Evolutionary conservation across 1,140 invertebrate genomes (phyloP).

Genomic region (Hetaerina americana): DNA sequence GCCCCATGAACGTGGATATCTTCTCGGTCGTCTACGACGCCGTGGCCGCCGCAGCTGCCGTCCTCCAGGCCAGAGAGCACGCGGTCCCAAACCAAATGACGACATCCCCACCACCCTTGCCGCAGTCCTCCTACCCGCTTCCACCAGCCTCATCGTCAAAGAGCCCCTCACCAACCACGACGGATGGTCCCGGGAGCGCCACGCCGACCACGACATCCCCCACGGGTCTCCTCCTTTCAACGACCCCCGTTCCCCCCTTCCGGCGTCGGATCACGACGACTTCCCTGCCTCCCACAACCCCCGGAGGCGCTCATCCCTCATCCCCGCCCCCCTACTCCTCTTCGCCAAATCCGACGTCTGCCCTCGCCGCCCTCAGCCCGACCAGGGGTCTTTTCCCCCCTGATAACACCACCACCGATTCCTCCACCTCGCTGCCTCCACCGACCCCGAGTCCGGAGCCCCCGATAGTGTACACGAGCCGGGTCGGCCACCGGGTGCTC

Average conservation of each 20-base stretch:
- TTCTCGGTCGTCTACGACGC: neutral
- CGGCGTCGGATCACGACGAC: neutral
- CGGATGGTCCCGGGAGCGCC: no score
- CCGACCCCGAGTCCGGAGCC: no score
- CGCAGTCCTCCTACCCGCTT: neutral
- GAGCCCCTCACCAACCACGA: neutral
- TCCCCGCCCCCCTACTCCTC: neutral
- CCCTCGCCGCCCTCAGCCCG: neutral
- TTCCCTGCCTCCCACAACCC: neutral
- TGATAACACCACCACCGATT: neutral
- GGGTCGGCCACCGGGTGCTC: neutral
- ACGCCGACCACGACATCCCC: no score
- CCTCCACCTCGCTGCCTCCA: neutral
- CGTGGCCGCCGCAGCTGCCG: neutral
- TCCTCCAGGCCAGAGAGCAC: neutral
- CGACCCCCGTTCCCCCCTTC: neutral
- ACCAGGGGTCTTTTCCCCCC: neutral
- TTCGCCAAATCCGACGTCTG: neutral
- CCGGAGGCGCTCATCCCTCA: neutral
- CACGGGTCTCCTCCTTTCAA: no score
- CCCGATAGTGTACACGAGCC: neutral
- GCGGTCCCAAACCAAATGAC: no score
- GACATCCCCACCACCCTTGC: no score
- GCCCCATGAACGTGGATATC: no score
- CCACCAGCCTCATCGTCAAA: neutral